A percentile compares a stretch with the other conserved stretches of the same genome.
These are phyloP conservation scores for Kryptolebias marmoratus DNA, from an alignment of 2,113 vertebrate genomes.

Conservation along the genomic window DNA sequence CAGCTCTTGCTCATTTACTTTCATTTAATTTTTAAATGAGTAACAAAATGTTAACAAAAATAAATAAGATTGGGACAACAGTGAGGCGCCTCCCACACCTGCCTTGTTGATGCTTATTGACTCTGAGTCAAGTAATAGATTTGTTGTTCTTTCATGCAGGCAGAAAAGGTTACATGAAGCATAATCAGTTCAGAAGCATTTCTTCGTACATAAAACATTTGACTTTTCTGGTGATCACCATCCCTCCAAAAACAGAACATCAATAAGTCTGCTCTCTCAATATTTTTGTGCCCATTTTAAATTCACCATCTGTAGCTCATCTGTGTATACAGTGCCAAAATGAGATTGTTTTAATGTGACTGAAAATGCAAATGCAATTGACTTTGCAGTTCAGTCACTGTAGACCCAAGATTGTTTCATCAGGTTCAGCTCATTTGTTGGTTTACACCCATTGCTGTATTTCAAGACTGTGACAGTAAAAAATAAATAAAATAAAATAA, in stretches of 20 bases:
- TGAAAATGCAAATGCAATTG: no score
- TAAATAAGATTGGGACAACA: no score
- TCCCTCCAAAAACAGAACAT: background rate
- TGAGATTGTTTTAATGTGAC: background rate
- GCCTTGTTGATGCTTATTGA: background rate
- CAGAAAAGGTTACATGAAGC: background rate
- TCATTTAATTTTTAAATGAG: no score
- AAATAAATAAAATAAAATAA: no score
- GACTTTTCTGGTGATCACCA: constrained; percentile 2
- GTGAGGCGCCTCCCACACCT: no score
- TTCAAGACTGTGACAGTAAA: no score
- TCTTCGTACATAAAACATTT: constrained; percentile 10
- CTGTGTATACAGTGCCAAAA: background rate
- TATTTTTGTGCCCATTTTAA: constrained; percentile 2
- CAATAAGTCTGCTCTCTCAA: background rate
- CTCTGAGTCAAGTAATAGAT: background rate
- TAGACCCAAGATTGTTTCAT: no score
- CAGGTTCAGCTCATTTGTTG: no score
- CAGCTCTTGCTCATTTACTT: no score
- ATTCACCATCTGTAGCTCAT: constrained; percentile 5
- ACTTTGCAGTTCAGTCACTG: no score
- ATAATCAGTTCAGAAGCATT: background rate
- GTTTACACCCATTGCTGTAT: no score
- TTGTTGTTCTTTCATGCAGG: background rate
- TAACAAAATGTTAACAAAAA: no score